Evolutionary conservation across 1,140 invertebrate species (phyloP).

Genomic region (Thaumetopoea pityocampa): DNA sequence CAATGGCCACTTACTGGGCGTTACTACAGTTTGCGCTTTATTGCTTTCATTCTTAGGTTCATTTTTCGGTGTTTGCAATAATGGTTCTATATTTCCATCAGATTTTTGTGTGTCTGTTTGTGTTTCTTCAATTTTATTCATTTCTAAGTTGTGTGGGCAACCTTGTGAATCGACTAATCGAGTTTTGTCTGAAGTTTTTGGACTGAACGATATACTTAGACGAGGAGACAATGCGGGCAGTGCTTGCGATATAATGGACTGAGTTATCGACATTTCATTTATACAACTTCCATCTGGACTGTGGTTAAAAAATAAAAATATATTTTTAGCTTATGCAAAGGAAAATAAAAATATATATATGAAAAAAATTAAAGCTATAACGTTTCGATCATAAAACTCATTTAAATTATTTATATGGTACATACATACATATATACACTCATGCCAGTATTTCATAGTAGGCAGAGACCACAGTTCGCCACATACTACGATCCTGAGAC

Average conservation of each 20-base stretch:
- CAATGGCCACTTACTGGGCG: conserved; percentile 87
- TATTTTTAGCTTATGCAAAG: conserved; percentile 38
- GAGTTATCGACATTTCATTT: conserved; percentile 72
- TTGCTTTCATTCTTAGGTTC: conserved; percentile 33
- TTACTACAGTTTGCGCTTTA: conserved; percentile 52
- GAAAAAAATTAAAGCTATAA: no score
- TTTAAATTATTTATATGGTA: no score
- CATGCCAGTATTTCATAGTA: no score
- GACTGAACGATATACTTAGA: conserved; percentile 62
- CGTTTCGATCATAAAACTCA: no score
- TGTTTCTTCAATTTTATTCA: conserved; percentile 54
- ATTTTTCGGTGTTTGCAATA: conserved; percentile 35
- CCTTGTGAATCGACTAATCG: conserved; percentile 64
- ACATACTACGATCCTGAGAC: no score
- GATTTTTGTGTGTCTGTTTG: conserved; percentile 48
- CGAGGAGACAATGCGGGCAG: conserved; percentile 69
- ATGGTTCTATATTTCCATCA: conserved; percentile 26
- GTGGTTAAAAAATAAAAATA: conserved; percentile 39
- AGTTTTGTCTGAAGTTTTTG: conserved; percentile 67
- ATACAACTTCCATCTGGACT: conserved; percentile 72
- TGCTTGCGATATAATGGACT: conserved; percentile 74
- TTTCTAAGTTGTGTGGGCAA: conserved; percentile 58
- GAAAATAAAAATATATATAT: conserved; percentile 10
- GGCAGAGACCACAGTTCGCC: no score
- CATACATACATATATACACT: no score